Conservation (phyloP, 2,888 invertebrate species). For the Eupithecia centaureata region DNA sequence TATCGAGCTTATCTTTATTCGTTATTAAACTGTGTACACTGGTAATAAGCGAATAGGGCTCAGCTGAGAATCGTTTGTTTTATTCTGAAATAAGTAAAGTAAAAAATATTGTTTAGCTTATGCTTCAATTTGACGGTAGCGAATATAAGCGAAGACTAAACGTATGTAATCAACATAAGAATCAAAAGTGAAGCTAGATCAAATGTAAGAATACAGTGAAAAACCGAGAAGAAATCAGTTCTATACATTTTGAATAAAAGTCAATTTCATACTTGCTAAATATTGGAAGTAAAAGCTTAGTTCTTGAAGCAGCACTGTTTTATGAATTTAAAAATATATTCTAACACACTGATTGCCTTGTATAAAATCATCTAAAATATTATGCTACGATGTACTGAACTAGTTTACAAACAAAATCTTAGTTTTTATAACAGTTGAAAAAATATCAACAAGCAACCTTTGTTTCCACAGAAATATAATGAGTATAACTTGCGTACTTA, state of each 20-base stretch:
- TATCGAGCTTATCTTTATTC: no score
- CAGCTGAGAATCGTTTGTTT: not conserved
- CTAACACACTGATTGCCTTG: not conserved
- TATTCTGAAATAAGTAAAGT: not conserved
- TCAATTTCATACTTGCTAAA: not conserved
- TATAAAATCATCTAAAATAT: not conserved
- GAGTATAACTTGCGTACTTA: not conserved
- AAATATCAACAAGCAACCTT: not conserved
- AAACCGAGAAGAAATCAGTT: no score
- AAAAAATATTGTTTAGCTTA: not conserved
- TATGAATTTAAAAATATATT: not conserved
- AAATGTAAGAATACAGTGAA: not conserved
- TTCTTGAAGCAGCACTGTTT: not conserved
- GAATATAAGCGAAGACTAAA: not conserved
- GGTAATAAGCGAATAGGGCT: no score
- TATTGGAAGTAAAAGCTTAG: not conserved
- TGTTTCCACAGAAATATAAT: not conserved
- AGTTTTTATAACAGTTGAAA: no score
- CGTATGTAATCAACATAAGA: not conserved
- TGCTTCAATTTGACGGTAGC: not conserved
- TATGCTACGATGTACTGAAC: not conserved
- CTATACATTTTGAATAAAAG: no score
- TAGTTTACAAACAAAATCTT: not conserved
- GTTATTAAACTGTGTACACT: no score
- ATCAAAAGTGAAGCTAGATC: not conserved